phyloP scores from a whole-genome alignment of 2,113 vertebrate species.

The Odocoileus hemionus region DNA sequence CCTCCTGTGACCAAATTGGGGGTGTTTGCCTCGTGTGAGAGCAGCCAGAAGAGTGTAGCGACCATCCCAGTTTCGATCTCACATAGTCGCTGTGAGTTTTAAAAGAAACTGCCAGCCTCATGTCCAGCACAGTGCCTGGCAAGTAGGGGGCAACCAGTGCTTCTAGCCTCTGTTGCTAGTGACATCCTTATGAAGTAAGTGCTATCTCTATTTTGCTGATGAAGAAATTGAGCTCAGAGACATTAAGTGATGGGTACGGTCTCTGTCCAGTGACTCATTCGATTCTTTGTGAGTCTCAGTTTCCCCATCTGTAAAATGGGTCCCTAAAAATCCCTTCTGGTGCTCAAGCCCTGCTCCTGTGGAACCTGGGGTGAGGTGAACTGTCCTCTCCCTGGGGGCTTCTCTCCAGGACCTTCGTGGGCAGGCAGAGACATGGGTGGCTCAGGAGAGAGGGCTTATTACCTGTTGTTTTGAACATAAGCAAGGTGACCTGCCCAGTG shows the following conservation, averaged over 20 bases:
- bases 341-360: not conserved
- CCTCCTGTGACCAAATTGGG: accelerated
- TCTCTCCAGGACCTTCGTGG: not conserved
- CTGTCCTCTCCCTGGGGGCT: not conserved
- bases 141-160: not conserved
- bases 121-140: not conserved
- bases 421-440: not conserved
- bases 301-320: not conserved
- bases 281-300: not conserved
- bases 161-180: not conserved
- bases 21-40: not conserved
- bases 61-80: too few species aligned
- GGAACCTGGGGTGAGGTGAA: not conserved
- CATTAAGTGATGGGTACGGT: not conserved
- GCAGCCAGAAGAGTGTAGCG: not conserved
- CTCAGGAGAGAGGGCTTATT: not conserved
- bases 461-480: not conserved
- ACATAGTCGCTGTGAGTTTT: not conserved
- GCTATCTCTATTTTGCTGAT: not conserved
- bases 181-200: not conserved
- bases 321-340: not conserved
- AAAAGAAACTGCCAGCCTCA: not conserved
- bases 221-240: not conserved
- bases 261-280: not conserved
- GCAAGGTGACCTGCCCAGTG: not conserved